Conservation (phyloP, 2,113 vertebrate species). For the Mugil cephalus region DNA sequence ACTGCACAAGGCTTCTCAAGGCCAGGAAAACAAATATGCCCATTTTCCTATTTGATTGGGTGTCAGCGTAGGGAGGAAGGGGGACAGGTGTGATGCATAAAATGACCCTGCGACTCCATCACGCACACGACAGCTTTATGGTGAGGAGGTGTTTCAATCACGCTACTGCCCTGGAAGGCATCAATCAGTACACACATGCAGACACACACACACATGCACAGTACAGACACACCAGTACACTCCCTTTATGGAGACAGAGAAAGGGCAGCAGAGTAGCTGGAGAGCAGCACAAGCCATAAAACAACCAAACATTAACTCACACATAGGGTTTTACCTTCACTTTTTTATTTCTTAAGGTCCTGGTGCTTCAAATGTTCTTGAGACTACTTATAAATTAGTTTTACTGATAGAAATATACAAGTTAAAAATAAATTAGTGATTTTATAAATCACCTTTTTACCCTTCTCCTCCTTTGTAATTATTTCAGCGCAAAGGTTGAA, state of each 20-base stretch:
- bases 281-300: slow-evolving; percentile 17
- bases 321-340: slow-evolving; percentile 25
- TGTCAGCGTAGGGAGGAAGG: slow-evolving; percentile 74
- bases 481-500: slow-evolving; percentile 3
- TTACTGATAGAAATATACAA: background rate
- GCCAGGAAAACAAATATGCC: slow-evolving; percentile 84
- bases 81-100: slow-evolving; percentile 83
- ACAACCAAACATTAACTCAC: slow-evolving; percentile 30
- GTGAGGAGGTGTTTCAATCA: slow-evolving; percentile 83
- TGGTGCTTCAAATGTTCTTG: slow-evolving; percentile 9
- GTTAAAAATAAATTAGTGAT: background rate
- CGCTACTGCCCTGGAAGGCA: slow-evolving; percentile 69
- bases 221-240: slow-evolving; percentile 32
- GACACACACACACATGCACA: slow-evolving; percentile 19
- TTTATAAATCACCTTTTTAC: slow-evolving; percentile 2
- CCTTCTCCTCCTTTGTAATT: background rate
- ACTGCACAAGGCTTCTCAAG: slow-evolving; percentile 75
- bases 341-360: slow-evolving; percentile 23
- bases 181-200: slow-evolving; percentile 69
- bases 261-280: slow-evolving; percentile 56
- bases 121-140: slow-evolving; percentile 83
- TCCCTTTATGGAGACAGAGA: slow-evolving; percentile 48
- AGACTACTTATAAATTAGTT: background rate
- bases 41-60: slow-evolving; percentile 83
- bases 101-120: slow-evolving; percentile 81